These are phyloP conservation scores for Scaptomyza graminum DNA, from an alignment of 1,140 invertebrate species.

Conservation along the genomic window DNA sequence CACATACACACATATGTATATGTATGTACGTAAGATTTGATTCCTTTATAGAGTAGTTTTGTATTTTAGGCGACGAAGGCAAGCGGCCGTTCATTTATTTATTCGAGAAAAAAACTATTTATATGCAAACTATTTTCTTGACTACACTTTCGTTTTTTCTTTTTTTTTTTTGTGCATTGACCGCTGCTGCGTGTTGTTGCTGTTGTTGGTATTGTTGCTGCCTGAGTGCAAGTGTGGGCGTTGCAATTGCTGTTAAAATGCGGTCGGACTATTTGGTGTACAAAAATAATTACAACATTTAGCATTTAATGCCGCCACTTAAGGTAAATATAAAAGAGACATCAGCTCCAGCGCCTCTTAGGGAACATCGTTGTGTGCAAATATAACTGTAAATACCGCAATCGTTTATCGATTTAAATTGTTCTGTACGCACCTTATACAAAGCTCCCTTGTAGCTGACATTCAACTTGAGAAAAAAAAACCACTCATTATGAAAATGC, in stretches of 20 bases:
- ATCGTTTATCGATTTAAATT: slow-evolving; percentile 34
- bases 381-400: neutral
- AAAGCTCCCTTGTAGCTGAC: slow-evolving; percentile 25
- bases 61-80: slow-evolving; percentile 34
- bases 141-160: slow-evolving; percentile 50
- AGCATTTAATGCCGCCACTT: slow-evolving; percentile 17
- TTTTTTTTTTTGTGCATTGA: slow-evolving; percentile 22
- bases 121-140: slow-evolving; percentile 50
- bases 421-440: neutral
- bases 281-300: slow-evolving; percentile 46
- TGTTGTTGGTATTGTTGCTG: slow-evolving; percentile 21
- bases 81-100: slow-evolving; percentile 39
- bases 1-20: neutral
- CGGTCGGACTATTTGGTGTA: slow-evolving; percentile 50
- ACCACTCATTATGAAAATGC: slow-evolving; percentile 14
- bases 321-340: slow-evolving; percentile 6
- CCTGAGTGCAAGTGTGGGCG: slow-evolving; percentile 43
- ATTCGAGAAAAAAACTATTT: slow-evolving; percentile 56
- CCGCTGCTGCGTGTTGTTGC: slow-evolving; percentile 6
- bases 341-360: slow-evolving; percentile 12
- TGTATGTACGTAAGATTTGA: slow-evolving; percentile 11
- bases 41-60: slow-evolving; percentile 32
- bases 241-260: slow-evolving; percentile 49
- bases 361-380: neutral
- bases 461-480: slow-evolving; percentile 32